Percentiles rank a stretch among this genome's conserved stretches.
Evolutionary conservation across 2,797 vertebrate genomes (phyloP).

Genomic region (Corythornis leucogaster): DNA sequence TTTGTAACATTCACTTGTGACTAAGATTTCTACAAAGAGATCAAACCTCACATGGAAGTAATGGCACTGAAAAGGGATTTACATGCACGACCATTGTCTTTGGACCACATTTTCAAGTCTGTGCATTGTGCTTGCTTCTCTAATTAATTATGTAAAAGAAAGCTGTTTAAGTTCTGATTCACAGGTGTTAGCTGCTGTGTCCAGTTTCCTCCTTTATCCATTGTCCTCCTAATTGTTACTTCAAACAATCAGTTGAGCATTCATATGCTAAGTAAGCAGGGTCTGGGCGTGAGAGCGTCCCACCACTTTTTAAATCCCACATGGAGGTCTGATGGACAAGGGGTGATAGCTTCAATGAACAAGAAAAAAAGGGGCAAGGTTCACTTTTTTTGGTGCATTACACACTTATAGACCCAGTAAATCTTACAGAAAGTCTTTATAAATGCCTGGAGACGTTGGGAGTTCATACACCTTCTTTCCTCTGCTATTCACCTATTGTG

Average conservation of each 20-base stretch:
- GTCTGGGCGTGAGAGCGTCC: slow-evolving; percentile 59
- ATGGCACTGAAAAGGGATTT: neutral
- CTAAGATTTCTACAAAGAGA: neutral
- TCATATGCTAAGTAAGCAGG: slow-evolving; percentile 67
- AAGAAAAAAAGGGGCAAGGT: slow-evolving; percentile 60
- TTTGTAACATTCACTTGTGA: neutral
- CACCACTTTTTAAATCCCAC: slow-evolving; percentile 56
- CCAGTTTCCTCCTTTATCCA: slow-evolving; percentile 50
- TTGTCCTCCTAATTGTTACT: slow-evolving; percentile 70
- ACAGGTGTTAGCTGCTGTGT: slow-evolving; percentile 64
- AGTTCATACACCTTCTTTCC: slow-evolving; percentile 32
- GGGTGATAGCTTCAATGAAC: slow-evolving; percentile 62
- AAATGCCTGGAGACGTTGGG: neutral
- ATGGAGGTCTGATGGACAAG: slow-evolving; percentile 62
- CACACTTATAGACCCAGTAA: slow-evolving; percentile 50
- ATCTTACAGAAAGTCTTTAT: neutral
- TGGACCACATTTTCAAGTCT: slow-evolving; percentile 13
- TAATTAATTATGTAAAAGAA: slow-evolving; percentile 71
- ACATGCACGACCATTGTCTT: neutral
- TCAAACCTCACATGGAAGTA: neutral
- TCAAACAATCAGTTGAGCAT: slow-evolving; percentile 61
- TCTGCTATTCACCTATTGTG: neutral
- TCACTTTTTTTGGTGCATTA: slow-evolving; percentile 52
- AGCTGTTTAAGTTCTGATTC: slow-evolving; percentile 64
- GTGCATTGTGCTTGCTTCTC: slow-evolving; percentile 45